These are phyloP conservation scores for Chiloscyllium punctatum DNA, from an alignment of 2,797 vertebrate species.

Conservation along the genomic window DNA sequence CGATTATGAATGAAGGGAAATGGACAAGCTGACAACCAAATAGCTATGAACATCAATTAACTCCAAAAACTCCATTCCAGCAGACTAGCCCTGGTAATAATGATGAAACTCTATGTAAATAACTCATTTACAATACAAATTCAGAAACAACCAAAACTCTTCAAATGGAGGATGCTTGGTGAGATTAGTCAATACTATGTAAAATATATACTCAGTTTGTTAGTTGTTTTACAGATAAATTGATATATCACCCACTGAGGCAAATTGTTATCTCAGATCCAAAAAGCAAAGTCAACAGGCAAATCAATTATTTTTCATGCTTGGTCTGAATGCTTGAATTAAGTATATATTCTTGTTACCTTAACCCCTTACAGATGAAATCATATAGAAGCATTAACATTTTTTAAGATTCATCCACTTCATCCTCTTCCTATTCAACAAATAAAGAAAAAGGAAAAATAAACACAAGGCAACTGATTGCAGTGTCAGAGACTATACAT, in stretches of 20 bases:
- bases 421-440: constrained; percentile 29
- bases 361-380: constrained; percentile 34
- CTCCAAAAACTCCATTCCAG: background rate
- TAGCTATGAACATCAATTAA: background rate
- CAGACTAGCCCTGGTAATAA: background rate
- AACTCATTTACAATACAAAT: background rate
- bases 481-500: background rate
- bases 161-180: background rate
- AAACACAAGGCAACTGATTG: background rate
- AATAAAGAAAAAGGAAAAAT: background rate
- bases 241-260: background rate
- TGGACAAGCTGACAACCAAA: background rate
- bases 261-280: background rate
- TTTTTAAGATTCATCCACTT: constrained; percentile 34
- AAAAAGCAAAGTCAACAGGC: background rate
- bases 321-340: background rate
- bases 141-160: background rate
- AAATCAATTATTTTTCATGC: background rate
- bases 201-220: background rate
- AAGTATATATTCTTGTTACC: background rate
- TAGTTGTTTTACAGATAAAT: background rate
- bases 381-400: constrained; percentile 15
- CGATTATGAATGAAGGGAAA: background rate
- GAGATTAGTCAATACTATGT: background rate
- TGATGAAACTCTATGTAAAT: background rate